Base-by-base conservation (phyloP, 2,797 vertebrate species). In the Nannoperca australis region DNA sequence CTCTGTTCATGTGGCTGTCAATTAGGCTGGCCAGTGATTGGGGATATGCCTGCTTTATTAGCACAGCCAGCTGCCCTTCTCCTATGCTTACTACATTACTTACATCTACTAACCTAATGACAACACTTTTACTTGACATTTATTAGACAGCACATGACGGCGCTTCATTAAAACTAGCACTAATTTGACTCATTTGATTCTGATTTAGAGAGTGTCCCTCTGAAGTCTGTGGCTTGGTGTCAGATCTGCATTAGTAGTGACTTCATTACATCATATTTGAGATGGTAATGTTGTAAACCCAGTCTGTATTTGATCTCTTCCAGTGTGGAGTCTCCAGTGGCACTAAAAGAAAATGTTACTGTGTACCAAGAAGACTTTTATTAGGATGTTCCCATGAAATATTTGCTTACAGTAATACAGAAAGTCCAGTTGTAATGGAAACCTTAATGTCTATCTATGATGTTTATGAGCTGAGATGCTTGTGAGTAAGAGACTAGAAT, bases 1-100 rank as follows among this genome's bases (percentile, higher is more conserved):
- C 82, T 86, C 89, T 79, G 86, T 92, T 92, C 89, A 91, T 77
- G 85, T 55, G 55, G 84, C 81, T 95, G 94, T 95, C 94, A 95
- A 90, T 94, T 94, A 94, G 60, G 20, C 36, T n/a, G 47, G 30
- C 24, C 51, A 65, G 50, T 79, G 88, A 85, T 83, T 76, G 79
- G 83, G 70, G 79, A 89, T 92, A 91, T 91, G 90, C 89, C 49
- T 79, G 73, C 82, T 87, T 87, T 70, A 70, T 85, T 88, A 80
- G 55, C 79, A 68, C 9, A 81, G 76, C 80, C 59, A 64, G 71
- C 79, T 61, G 78, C 85, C 77, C 72, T 80, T 70, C 60, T 86
- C 80, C 80, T 79, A 87, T 83, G 71, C 85, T 88, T 62, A 78
- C 72, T 82, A 77, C 72, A 74, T 84, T 85, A 87, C 82, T 55